These are phyloP conservation scores for Luperina testacea DNA, from an alignment of 2,888 invertebrate genomes.

Conservation along the genomic window DNA sequence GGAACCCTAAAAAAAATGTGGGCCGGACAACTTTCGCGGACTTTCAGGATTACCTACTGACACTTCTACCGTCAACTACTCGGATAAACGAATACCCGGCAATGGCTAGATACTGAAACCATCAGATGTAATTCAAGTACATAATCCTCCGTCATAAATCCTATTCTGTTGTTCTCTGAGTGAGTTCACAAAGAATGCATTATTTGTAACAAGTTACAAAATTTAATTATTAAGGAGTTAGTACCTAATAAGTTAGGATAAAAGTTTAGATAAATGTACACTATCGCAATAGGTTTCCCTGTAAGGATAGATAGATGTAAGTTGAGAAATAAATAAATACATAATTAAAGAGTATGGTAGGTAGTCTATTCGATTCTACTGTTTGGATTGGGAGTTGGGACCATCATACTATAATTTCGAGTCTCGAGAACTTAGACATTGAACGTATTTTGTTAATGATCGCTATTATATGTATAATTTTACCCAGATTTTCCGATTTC, in stretches of 20 bases:
- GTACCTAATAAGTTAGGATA: too few species aligned
- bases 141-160: too few species aligned
- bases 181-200: too few species aligned
- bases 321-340: too few species aligned
- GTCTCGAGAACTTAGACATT: background rate
- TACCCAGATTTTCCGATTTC: background rate
- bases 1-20: slow-evolving; percentile 19
- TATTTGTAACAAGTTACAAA: too few species aligned
- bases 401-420: background rate
- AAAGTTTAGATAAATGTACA: too few species aligned
- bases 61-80: background rate
- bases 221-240: too few species aligned
- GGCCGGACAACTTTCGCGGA: background rate
- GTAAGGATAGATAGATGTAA: too few species aligned
- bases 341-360: too few species aligned
- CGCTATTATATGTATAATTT: background rate
- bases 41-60: background rate
- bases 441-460: background rate
- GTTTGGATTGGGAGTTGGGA: background rate
- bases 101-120: background rate
- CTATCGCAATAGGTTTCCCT: too few species aligned
- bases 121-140: too few species aligned
- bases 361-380: background rate
- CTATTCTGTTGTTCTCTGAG: too few species aligned
- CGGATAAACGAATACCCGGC: background rate